Base-by-base conservation (phyloP, 2,888 invertebrate species). In the Atherix ibis region DNA sequence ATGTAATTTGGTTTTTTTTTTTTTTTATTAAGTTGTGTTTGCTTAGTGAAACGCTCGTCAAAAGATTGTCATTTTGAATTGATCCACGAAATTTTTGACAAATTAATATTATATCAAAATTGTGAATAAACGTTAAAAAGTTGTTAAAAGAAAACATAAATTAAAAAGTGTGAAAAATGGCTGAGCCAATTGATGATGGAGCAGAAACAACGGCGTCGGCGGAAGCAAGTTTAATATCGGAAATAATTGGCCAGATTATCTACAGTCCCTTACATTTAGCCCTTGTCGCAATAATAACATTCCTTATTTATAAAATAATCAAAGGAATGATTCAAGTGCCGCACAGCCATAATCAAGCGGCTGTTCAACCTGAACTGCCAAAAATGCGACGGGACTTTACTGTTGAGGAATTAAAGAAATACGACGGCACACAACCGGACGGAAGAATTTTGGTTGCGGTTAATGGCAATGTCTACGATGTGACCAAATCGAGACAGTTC, bases 381-480 rank as follows among this genome's bases (percentile, higher is more conserved):
- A 85, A 81, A 62, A 53, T 94, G 52, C 77, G 87, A 47, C 74
- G 75, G 49, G 95, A 97, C 58, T 88, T 95, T 66, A 88, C 85
- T 3, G 66, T 87, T 27, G 72, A 82, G 46, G 91, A 97, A 59
- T 64, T 97, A 43, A 74, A 74, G 45, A 71, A 77, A 46, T 94
- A 76, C 56, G 84, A 94, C 56, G 95, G 95, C 4, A 80, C 65
- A 35, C 82, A 79, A 51, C 66, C 76, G 18, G 91, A 92, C 52
- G 89, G 88, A 17, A 67, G 94, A 44, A 79, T 95, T 40, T 66
- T 94, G 43, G 74, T 97, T 27, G 94, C 88, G 6, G 85, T 95
- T 34, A 92, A 94, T 60, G 89, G 92, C 17, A 88, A 76, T 65
- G 82, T 97, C 33, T 97, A 88, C 64, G 95, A 97, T 65, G 91